Percentiles rank a stretch among this genome's conserved stretches.
Conservation (phyloP, 2,797 vertebrate genomes). For the Triplophysa bombifrons region DNA sequence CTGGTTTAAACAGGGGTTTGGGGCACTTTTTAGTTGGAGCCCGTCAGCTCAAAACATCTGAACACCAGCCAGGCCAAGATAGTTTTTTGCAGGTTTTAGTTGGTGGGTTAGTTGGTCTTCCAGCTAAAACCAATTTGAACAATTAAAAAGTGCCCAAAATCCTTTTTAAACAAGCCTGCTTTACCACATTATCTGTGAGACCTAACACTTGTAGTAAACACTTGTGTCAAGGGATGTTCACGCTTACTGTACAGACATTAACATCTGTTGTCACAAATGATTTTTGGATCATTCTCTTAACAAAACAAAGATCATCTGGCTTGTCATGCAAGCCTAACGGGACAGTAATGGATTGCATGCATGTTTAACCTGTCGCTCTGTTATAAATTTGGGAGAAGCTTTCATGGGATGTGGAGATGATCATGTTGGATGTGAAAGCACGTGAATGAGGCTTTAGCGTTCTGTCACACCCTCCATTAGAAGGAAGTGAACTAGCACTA, state of each 20-base stretch:
- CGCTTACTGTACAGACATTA: background rate
- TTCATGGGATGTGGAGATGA: background rate
- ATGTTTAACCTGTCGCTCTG: background rate
- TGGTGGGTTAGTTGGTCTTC: too few relatives aligned
- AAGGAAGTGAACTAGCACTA: slow-evolving; percentile 46
- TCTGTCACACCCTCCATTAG: slow-evolving; percentile 44
- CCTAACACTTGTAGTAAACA: background rate
- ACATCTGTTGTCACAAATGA: background rate
- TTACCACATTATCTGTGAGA: too few relatives aligned
- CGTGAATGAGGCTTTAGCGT: slow-evolving; percentile 11
- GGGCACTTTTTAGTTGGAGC: too few relatives aligned
- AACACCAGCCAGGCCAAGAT: too few relatives aligned
- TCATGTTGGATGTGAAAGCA: background rate
- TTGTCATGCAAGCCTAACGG: background rate
- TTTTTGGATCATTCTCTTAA: background rate
- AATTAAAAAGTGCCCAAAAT: too few relatives aligned
- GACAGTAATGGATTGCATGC: background rate
- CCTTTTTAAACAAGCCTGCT: too few relatives aligned
- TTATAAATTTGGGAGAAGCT: background rate
- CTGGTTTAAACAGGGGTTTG: too few relatives aligned
- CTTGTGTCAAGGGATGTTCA: background rate
- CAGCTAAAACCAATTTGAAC: too few relatives aligned
- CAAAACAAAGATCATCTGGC: background rate
- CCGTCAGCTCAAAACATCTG: too few relatives aligned
- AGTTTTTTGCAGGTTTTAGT: too few relatives aligned